Conservation (phyloP, 1,140 invertebrate species). For the Spodoptera frugiperda region DNA sequence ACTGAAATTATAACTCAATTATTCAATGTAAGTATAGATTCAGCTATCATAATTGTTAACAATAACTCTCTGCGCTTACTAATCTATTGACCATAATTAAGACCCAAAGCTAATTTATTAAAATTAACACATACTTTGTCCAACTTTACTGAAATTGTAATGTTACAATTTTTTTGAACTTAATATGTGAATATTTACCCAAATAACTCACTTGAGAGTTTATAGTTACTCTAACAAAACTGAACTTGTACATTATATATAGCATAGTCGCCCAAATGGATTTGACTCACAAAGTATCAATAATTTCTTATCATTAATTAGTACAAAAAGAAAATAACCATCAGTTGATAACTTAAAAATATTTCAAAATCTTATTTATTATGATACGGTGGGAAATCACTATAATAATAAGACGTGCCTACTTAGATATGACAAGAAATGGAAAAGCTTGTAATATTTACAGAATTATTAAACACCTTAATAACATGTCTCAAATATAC, state of each 20-base stretch:
- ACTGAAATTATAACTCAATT: neutral
- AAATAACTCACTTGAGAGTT: too few species aligned
- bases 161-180: too few species aligned
- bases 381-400: slow-evolving; percentile 55
- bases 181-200: too few species aligned
- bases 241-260: too few species aligned
- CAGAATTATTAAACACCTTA: slow-evolving; percentile 2
- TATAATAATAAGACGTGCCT: slow-evolving; percentile 37
- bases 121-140: too few species aligned
- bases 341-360: slow-evolving; percentile 32
- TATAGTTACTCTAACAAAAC: too few species aligned
- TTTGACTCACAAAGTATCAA: neutral
- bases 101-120: too few species aligned
- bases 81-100: too few species aligned
- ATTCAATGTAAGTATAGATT: neutral
- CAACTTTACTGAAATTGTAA: too few species aligned
- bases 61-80: too few species aligned
- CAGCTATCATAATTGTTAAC: neutral
- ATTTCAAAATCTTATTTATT: slow-evolving; percentile 47
- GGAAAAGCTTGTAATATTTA: slow-evolving; percentile 25
- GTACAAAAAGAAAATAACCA: slow-evolving; percentile 16
- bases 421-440: slow-evolving; percentile 33
- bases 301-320: neutral
- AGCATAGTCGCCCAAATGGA: neutral
- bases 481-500: slow-evolving; percentile 41